Evolutionary conservation across 2,113 vertebrate genomes (phyloP), one percentile per base, ranked within the genome.

Genomic region (Eulemur macaco): DNA sequence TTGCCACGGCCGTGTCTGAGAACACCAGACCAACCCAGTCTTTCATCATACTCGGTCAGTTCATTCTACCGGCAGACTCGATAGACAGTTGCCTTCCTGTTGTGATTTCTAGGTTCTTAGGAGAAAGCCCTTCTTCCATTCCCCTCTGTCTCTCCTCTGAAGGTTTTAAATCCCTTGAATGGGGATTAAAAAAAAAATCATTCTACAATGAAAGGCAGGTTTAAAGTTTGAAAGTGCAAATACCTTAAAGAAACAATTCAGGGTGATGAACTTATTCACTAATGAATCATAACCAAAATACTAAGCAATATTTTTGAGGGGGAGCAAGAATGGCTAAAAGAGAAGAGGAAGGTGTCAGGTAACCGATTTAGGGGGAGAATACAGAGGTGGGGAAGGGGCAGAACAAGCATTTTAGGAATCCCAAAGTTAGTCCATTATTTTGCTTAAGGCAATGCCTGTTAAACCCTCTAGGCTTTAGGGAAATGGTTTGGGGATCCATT

Each of bases 221-320:
- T 96, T 93, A 84, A 68, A 89, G 58, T 58, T 64, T 96, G 91
- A 80, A 73, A 89, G 64, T 71, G 37, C 50, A 74, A 88, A 82
- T 89, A 81, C 58, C 86, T 82, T 84, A 94, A 94, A 94, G 54
- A 91, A 95, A 92, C 60, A 45, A 64, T 94, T 84, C n/a, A 71
- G 81, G 52, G 52, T 64, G 81, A 92, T 29, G 74, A 68, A 78
- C 29, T 91, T 47, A 60, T 91, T 88, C 60, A 87, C 47, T 52
- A 73, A 54, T 39, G 78, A 71, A 37, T 54, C 66, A 42, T 45
- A 78, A 66, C 39, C 58, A 68, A 92, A 81, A 92, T 68, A 21
- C 18, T 37, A 58, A 93, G 52, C 37, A 74, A 20, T 84, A 71
- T 45, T 92, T 81, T 21, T 9, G 11, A 63, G 17, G 52, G 17